Conservation (phyloP, 2,113 vertebrate genomes). For the Microcebus lehilahytsara region DNA sequence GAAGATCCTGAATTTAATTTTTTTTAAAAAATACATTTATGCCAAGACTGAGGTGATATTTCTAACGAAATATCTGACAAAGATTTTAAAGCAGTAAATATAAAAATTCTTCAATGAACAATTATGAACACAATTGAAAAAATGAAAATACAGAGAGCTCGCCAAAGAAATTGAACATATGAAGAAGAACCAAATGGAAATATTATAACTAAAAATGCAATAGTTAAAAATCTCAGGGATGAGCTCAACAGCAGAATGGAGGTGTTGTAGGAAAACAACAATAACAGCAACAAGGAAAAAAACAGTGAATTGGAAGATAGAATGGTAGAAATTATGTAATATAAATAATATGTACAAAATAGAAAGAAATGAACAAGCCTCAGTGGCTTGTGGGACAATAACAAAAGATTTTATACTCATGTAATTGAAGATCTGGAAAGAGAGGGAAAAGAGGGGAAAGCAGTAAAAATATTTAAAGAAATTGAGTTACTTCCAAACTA, state of each 20-base stretch:
- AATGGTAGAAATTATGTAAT: not conserved
- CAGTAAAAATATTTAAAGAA: not conserved
- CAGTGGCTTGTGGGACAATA: not conserved
- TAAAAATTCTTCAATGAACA: not conserved
- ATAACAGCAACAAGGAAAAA: not conserved
- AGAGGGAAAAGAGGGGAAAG: not conserved
- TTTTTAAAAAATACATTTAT: not conserved
- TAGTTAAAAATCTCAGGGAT: not conserved
- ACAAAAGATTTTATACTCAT: not conserved
- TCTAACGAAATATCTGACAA: not conserved
- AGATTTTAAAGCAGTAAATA: not conserved
- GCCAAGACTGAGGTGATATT: not conserved
- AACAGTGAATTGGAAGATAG: not conserved
- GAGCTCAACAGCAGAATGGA: not conserved
- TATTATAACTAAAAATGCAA: not conserved
- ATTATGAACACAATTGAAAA: not conserved
- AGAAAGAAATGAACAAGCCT: not conserved
- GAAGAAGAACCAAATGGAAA: not conserved
- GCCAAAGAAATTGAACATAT: not conserved
- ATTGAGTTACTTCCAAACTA: not conserved
- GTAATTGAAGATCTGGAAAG: not conserved
- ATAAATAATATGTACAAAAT: not conserved
- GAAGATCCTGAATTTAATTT: not conserved
- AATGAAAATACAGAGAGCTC: not conserved
- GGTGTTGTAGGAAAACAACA: not conserved